Conservation (phyloP, 2,888 invertebrate species). For the Callimorpha dominula region DNA sequence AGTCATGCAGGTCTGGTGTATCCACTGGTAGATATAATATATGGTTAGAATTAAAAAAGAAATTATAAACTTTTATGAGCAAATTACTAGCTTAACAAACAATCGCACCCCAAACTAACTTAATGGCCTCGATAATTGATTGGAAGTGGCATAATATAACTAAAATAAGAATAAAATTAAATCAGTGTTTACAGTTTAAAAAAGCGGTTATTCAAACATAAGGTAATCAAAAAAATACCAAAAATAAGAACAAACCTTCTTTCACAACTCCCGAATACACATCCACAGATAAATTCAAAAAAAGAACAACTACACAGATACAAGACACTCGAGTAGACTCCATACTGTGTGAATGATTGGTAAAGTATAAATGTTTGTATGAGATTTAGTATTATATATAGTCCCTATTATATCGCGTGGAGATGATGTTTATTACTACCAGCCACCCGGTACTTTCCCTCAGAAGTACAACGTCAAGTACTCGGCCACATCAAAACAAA, state of each 20-base stretch:
- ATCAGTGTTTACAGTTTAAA: too few species aligned
- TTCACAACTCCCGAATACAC: slow-evolving; percentile 24
- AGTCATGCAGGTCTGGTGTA: slow-evolving; percentile 43
- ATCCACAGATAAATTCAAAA: slow-evolving; percentile 20
- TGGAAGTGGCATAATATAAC: too few species aligned
- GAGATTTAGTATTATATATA: slow-evolving; percentile 12
- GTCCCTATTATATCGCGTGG: neutral
- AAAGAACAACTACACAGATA: slow-evolving; percentile 22
- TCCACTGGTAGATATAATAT: neutral
- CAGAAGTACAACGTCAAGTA: slow-evolving; percentile 27
- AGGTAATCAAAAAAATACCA: neutral
- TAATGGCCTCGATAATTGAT: too few species aligned
- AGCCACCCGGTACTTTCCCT: slow-evolving; percentile 43
- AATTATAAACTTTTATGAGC: neutral
- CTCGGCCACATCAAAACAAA: slow-evolving; percentile 16
- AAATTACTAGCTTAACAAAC: too few species aligned
- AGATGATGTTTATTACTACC: slow-evolving; percentile 3
- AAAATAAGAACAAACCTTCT: neutral
- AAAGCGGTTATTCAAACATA: neutral
- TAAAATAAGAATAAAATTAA: too few species aligned
- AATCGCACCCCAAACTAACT: too few species aligned
- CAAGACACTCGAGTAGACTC: slow-evolving; percentile 13
- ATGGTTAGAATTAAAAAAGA: too few species aligned
- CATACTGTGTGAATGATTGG: slow-evolving; percentile 29
- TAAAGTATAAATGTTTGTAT: slow-evolving; percentile 1